These are phyloP conservation scores for Capra hircus DNA, from an alignment of 2,113 vertebrate genomes.

Conservation along the genomic window DNA sequence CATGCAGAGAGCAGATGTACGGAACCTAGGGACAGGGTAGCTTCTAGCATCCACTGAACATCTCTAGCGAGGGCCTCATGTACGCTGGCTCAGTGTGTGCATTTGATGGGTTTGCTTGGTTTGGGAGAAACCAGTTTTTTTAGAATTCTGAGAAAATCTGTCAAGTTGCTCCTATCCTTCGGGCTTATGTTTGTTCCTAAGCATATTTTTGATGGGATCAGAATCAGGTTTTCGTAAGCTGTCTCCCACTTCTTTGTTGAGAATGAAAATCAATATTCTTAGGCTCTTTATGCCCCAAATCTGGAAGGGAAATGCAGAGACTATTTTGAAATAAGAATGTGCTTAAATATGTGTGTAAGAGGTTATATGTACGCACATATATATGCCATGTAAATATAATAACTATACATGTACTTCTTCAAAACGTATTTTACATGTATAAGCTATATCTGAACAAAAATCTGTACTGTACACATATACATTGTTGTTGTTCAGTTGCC, in stretches of 20 bases:
- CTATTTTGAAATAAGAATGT: constrained; percentile 23
- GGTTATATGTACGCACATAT: background rate
- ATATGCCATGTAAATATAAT: background rate
- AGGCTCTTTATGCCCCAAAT: background rate
- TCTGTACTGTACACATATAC: background rate
- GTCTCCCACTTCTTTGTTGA: constrained; percentile 35
- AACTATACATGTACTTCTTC: background rate
- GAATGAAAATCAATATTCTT: constrained; percentile 42
- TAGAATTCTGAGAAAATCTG: constrained; percentile 27
- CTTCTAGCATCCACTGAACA: background rate
- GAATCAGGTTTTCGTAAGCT: constrained; percentile 31
- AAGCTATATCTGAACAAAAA: background rate
- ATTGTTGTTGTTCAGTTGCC: background rate
- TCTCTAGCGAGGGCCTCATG: background rate
- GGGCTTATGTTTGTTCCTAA: constrained; percentile 38
- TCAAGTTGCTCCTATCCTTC: constrained; percentile 32
- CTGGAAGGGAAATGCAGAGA: background rate
- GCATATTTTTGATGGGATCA: constrained; percentile 20
- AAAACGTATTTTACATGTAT: background rate
- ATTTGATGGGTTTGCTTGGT: background rate
- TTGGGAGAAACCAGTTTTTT: background rate
- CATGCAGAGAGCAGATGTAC: background rate
- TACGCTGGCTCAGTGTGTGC: background rate
- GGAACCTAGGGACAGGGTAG: background rate
- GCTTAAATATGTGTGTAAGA: background rate